Percentiles rank a stretch among this genome's conserved stretches.
Evolutionary conservation across 2,888 invertebrate genomes (phyloP).

Genomic region (Chrysolina haemoptera): DNA sequence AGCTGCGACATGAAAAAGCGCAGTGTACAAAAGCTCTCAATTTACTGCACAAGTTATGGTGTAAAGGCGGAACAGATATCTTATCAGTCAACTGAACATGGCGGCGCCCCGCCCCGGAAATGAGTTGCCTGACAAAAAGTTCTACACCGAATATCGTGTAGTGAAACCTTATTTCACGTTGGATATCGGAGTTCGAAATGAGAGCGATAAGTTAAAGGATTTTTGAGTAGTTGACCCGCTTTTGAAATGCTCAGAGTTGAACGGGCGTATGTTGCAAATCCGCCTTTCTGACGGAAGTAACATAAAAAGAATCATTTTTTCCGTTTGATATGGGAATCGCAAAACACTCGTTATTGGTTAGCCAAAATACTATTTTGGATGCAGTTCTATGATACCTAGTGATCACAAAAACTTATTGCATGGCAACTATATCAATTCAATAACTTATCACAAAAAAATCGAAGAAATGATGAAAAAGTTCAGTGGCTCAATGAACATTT

Average conservation of each 20-base stretch:
- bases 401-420: no score
- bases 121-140: conserved; percentile 62
- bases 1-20: conserved; percentile 1
- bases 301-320: no score
- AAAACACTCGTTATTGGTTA: no score
- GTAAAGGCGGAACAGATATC: conserved; percentile 65
- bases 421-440: no score
- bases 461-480: no score
- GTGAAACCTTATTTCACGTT: not conserved
- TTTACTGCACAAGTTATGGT: conserved; percentile 40
- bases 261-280: not conserved
- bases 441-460: no score
- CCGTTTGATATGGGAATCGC: no score
- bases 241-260: not conserved
- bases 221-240: not conserved
- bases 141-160: conserved; percentile 32
- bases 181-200: not conserved
- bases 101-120: conserved; percentile 67
- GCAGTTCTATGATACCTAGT: no score
- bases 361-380: no score
- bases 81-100: conserved; percentile 65
- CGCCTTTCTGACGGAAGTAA: no score
- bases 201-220: not conserved
- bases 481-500: no score
- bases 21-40: not conserved